Conservation (phyloP, 2,113 vertebrate species). For the Ophiodon elongatus region DNA sequence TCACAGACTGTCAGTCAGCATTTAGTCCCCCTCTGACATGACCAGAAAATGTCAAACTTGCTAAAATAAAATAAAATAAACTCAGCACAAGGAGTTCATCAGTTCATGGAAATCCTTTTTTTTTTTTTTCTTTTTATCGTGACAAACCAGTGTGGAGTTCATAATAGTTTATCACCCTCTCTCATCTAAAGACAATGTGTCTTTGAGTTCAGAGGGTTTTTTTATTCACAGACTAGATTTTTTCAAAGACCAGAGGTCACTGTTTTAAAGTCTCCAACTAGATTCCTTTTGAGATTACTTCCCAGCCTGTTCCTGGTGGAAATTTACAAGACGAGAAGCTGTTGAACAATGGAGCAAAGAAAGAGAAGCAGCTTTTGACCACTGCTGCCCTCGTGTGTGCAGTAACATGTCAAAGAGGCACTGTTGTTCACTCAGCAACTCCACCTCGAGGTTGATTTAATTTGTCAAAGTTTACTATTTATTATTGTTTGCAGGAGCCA, state of each 20-base stretch:
- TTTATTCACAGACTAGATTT: not conserved
- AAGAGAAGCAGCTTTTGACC: not conserved
- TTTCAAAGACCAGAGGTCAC: not conserved
- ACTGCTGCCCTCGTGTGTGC: not conserved
- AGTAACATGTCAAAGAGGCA: not conserved
- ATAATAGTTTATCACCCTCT: not conserved
- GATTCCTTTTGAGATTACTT: not conserved
- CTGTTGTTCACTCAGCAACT: not conserved
- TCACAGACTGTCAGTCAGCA: conserved; percentile 64
- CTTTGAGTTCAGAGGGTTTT: not conserved
- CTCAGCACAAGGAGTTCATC: conserved; percentile 15
- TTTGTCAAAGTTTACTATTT: not conserved
- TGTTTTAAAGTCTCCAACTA: not conserved
- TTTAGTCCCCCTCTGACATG: conserved; percentile 46
- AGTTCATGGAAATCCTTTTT: conserved; percentile 8
- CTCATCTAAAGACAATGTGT: not conserved
- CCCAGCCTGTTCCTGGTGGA: not conserved
- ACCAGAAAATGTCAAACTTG: conserved; percentile 57
- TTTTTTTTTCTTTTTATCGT: not conserved
- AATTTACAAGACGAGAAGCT: not conserved
- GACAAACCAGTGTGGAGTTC: not conserved
- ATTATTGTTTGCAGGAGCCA: not conserved
- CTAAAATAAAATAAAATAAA: conserved; percentile 44
- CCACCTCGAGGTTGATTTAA: too few species aligned
- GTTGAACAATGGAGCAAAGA: not conserved